Percentiles rank a stretch among this genome's conserved stretches.
These are phyloP conservation scores for Thunnus albacares DNA, from an alignment of 2,797 vertebrate species.

Conservation along the genomic window DNA sequence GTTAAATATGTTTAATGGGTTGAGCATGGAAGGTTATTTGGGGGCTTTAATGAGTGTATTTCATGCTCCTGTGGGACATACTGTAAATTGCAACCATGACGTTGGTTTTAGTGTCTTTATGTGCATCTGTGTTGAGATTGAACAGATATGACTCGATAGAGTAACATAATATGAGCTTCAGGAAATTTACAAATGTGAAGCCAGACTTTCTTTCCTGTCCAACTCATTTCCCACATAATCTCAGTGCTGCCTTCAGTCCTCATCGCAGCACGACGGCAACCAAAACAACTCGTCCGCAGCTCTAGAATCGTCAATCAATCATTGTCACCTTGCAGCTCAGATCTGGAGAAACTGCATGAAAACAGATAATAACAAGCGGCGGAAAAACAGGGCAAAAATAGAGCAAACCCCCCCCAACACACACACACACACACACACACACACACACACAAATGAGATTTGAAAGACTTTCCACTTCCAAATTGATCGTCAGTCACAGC, in stretches of 20 bases:
- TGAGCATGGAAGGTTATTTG: background rate
- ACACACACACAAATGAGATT: constrained; percentile 1
- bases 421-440: too few species aligned
- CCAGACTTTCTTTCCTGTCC: background rate
- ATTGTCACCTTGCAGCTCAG: constrained; percentile 33
- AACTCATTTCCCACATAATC: constrained; percentile 20
- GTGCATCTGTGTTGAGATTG: constrained; percentile 18
- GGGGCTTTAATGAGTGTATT: constrained; percentile 4
- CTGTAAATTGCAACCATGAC: background rate
- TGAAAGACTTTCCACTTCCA: constrained; percentile 27
- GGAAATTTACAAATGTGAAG: constrained; percentile 37
- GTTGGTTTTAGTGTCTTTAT: background rate
- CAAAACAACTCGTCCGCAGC: background rate
- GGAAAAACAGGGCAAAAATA: background rate
- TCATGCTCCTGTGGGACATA: constrained; percentile 11
- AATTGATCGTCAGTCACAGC: constrained; percentile 42
- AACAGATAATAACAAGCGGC: constrained; percentile 19
- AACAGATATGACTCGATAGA: constrained; percentile 14
- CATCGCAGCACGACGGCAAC: constrained; percentile 33
- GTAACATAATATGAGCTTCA: background rate
- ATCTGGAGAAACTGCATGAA: constrained; percentile 22
- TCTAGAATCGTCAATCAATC: constrained; percentile 44
- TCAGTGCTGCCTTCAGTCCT: constrained; percentile 19
- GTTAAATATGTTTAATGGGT: background rate
- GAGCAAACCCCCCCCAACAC: too few species aligned